Conservation (phyloP, 2,797 vertebrate genomes). For the Muraenolepis orangiensis region DNA sequence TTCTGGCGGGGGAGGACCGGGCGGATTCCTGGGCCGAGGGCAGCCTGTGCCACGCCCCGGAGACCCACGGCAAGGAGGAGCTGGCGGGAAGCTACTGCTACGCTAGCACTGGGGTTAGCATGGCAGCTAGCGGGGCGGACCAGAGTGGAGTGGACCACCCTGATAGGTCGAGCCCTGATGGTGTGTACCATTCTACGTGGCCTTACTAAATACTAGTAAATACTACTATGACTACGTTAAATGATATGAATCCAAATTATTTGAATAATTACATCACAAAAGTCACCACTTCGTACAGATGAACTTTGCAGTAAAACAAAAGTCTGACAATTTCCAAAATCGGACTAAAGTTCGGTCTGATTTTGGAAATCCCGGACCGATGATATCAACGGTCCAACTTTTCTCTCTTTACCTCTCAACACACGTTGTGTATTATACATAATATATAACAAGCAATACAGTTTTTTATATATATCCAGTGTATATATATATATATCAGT, state of each 20-base stretch:
- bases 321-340: not conserved
- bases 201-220: too few relatives aligned
- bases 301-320: not conserved
- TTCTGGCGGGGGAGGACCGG: conserved; percentile 46
- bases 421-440: too few relatives aligned
- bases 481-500: too few relatives aligned
- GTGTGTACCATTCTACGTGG: conserved; percentile 26
- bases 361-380: too few relatives aligned
- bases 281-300: not conserved
- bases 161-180: conserved; percentile 37
- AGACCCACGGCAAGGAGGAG: conserved; percentile 53
- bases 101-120: conserved; percentile 5
- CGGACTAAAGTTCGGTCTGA: too few relatives aligned
- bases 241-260: not conserved
- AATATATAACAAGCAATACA: too few relatives aligned
- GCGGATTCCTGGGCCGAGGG: conserved; percentile 30
- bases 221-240: not conserved
- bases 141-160: conserved; percentile 9
- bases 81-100: conserved; percentile 66
- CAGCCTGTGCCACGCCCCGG: conserved; percentile 44
- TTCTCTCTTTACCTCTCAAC: not conserved
- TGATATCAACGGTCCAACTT: too few relatives aligned
- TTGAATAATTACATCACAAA: too few relatives aligned
- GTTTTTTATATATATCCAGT: too few relatives aligned
- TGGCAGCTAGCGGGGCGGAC: conserved; percentile 13